phyloP scores from a whole-genome alignment of 2,888 invertebrate genomes.

The Pollenia angustigena region DNA sequence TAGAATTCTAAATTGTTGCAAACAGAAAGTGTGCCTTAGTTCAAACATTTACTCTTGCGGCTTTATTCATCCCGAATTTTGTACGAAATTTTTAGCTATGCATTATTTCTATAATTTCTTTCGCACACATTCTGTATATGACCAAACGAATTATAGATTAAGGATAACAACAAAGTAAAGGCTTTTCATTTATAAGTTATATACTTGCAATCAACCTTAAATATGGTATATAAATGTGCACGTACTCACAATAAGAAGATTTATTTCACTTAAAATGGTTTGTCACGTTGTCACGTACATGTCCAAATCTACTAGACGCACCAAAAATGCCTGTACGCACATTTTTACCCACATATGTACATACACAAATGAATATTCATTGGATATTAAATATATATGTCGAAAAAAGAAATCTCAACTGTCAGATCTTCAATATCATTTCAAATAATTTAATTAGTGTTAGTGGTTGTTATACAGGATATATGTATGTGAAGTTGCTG shows the following conservation, averaged over 20 bases:
- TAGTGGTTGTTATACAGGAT: not conserved
- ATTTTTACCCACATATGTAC: not conserved
- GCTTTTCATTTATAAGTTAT: not conserved
- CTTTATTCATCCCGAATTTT: too few species aligned
- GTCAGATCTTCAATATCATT: not conserved
- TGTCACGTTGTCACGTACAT: constrained; percentile 52
- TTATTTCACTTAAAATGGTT: constrained; percentile 39
- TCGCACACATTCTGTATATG: not conserved
- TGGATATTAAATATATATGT: not conserved
- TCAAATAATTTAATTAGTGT: constrained; percentile 46
- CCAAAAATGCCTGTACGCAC: not conserved
- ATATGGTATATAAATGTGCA: not conserved
- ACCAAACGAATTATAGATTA: not conserved
- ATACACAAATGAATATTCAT: not conserved
- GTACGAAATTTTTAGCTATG: too few species aligned
- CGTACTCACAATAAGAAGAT: constrained; percentile 33
- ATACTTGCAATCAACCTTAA: not conserved
- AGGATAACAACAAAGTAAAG: not conserved
- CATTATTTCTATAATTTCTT: not conserved
- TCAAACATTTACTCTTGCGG: too few species aligned
- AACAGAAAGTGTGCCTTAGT: too few species aligned
- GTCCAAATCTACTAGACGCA: not conserved
- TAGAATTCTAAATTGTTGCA: too few species aligned
- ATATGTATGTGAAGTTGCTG: not conserved
- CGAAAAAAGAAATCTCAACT: not conserved